Conservation (phyloP, 1,140 invertebrate genomes). For the Brachystomella parvula region DNA sequence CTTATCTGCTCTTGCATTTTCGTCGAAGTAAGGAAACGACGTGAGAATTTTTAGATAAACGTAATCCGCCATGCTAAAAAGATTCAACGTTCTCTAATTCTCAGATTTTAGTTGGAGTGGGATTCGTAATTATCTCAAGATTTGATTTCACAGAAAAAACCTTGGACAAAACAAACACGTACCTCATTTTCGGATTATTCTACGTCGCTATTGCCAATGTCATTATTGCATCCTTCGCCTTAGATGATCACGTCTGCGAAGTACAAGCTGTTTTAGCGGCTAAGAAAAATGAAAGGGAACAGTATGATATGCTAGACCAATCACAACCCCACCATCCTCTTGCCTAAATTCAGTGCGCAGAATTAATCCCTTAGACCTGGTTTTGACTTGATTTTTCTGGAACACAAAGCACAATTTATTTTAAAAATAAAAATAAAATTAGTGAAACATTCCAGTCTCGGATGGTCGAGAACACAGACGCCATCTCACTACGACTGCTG, state of each 20-base stretch:
- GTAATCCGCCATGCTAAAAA: background rate
- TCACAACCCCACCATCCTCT: background rate
- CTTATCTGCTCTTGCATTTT: constrained; percentile 33
- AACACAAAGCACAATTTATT: too few species aligned
- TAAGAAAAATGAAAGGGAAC: constrained; percentile 2
- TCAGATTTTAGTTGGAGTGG: constrained; percentile 33
- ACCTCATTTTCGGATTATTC: constrained; percentile 35
- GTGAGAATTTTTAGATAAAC: constrained; percentile 1
- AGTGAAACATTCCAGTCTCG: too few species aligned
- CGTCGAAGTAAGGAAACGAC: constrained; percentile 32
- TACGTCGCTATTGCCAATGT: constrained; percentile 29
- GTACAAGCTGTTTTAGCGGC: background rate
- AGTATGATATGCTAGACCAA: constrained; percentile 6
- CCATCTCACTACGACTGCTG: too few species aligned
- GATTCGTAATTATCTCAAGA: constrained; percentile 31
- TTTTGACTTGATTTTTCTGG: too few species aligned
- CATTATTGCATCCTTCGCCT: constrained; percentile 32
- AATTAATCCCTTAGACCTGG: too few species aligned
- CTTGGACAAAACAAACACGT: constrained; percentile 28
- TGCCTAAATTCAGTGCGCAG: background rate
- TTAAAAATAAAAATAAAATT: too few species aligned
- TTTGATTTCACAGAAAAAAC: constrained; percentile 18
- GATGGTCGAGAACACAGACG: too few species aligned
- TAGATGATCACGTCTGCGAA: constrained; percentile 36
- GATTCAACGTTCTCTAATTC: background rate